Evolutionary conservation across 2,888 invertebrate genomes (phyloP).

Genomic region (Ecdyonurus torrentis): DNA sequence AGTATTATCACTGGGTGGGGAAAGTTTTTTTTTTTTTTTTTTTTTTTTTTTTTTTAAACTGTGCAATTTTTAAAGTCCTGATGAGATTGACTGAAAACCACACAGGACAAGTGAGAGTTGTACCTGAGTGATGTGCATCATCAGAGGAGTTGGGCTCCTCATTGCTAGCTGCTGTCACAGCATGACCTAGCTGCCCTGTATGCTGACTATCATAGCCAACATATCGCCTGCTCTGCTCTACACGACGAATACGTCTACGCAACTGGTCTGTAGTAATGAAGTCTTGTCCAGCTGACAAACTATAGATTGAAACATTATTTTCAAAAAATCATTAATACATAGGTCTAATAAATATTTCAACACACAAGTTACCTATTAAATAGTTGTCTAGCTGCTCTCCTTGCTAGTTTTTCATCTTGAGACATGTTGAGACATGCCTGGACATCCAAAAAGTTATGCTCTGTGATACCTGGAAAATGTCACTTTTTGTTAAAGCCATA

Average conservation of each 20-base stretch:
- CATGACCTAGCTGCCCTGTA: background rate
- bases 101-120: no score
- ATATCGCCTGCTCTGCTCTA: background rate
- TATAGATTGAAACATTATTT: no score
- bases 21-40: no score
- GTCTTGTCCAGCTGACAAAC: conserved; percentile 70
- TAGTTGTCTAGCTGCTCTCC: conserved; percentile 72
- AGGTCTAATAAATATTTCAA: background rate
- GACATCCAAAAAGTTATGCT: conserved; percentile 55
- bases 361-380: conserved; percentile 50
- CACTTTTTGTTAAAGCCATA: no score
- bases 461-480: conserved; percentile 42
- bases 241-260: conserved; percentile 34
- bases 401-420: conserved; percentile 69
- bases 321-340: conserved; percentile 6
- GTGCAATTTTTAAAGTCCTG: no score
- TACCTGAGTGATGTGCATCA: background rate
- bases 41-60: no score
- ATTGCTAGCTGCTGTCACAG: background rate
- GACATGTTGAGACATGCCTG: conserved; percentile 68
- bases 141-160: background rate
- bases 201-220: background rate
- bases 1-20: no score
- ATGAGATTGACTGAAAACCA: no score
- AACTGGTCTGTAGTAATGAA: conserved; percentile 73